phyloP scores from a whole-genome alignment of 2,113 vertebrate species.

The Petrocephalus microphthalmus region DNA sequence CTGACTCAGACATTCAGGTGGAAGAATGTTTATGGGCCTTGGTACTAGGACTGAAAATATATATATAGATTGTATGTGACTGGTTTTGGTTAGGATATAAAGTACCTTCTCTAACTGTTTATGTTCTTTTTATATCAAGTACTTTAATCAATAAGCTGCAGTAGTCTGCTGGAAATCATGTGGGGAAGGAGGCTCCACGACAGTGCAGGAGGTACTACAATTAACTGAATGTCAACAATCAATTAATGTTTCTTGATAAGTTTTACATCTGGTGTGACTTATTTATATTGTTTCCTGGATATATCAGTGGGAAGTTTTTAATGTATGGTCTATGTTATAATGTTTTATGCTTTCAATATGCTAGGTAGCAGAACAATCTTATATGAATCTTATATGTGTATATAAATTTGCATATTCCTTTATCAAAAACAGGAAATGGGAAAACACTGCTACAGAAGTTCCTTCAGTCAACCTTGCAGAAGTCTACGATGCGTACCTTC shows the following conservation, averaged over 20 bases:
- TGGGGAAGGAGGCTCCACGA: constrained; percentile 49
- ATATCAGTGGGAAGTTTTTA: neutral
- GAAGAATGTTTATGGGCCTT: neutral
- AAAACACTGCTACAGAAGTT: neutral
- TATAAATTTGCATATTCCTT: neutral
- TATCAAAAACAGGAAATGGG: neutral
- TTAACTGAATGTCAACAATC: neutral
- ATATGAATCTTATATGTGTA: neutral
- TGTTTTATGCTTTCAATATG: neutral
- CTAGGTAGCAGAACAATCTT: neutral
- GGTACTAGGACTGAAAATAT: neutral
- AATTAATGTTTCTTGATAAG: neutral
- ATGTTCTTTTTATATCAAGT: constrained; percentile 45
- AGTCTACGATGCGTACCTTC: neutral
- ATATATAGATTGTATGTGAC: neutral
- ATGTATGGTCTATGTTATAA: neutral
- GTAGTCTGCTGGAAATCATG: constrained; percentile 59
- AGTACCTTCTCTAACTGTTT: neutral
- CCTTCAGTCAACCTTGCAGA: neutral
- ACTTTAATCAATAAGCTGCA: constrained; percentile 42
- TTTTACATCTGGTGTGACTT: neutral
- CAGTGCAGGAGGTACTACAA: constrained; percentile 21
- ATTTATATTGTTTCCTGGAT: neutral
- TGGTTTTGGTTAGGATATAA: neutral
- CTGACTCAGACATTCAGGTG: neutral